Conservation (phyloP, 2,888 invertebrate species). For the Sphinx pinastri region DNA sequence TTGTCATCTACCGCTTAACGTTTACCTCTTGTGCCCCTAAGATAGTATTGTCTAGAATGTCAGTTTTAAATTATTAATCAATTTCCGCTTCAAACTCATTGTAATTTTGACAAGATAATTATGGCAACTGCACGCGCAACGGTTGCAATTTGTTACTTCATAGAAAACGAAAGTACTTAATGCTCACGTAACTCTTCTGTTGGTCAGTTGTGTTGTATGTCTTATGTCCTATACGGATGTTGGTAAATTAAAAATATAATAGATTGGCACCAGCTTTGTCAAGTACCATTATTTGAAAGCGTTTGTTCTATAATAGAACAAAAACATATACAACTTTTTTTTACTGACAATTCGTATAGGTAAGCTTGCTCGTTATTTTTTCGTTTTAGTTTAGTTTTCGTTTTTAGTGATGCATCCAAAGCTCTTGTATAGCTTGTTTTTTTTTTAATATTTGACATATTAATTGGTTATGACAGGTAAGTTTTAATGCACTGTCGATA, state of each 20-base stretch:
- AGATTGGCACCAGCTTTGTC: no score
- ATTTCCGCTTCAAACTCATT: neutral
- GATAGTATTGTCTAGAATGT: no score
- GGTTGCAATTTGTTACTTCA: neutral
- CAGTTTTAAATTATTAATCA: neutral
- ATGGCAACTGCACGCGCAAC: neutral
- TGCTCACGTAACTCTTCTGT: constrained; percentile 24
- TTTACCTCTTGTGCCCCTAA: neutral
- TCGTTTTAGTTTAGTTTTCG: constrained; percentile 3
- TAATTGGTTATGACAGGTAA: constrained; percentile 18
- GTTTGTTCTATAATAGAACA: no score
- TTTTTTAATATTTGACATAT: neutral
- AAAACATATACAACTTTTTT: no score
- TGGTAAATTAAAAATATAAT: neutral
- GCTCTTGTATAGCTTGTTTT: neutral
- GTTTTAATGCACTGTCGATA: neutral
- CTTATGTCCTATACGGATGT: neutral
- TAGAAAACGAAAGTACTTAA: constrained; percentile 6
- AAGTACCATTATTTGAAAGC: no score
- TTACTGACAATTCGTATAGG: neutral
- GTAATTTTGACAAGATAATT: neutral
- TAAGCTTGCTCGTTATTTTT: neutral
- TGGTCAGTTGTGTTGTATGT: constrained; percentile 9
- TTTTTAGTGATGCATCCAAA: constrained; percentile 6
- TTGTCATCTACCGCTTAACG: neutral